phyloP scores from a whole-genome alignment of 2,888 invertebrate genomes.

The Polietes domitor region DNA sequence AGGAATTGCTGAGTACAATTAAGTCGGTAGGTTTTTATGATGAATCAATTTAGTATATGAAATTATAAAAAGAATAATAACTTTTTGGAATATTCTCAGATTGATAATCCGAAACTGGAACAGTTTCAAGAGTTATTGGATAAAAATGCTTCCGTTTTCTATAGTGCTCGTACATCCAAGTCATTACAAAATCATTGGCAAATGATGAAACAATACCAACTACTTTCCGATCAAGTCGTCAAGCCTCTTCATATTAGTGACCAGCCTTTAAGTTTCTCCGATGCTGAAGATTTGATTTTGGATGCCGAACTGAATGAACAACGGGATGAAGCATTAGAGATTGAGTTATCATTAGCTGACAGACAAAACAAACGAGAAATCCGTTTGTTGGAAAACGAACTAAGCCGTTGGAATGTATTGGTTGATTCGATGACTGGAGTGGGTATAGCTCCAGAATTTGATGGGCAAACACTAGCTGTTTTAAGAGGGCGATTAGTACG shows the following conservation, averaged over 20 bases:
- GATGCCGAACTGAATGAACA: constrained; percentile 91
- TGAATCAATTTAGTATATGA: too few species aligned
- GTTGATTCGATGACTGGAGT: constrained; percentile 94
- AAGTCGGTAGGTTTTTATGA: constrained; percentile 88
- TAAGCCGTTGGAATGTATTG: constrained; percentile 94
- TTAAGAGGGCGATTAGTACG: constrained; percentile 94
- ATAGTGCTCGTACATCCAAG: constrained; percentile 92
- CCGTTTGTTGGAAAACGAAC: constrained; percentile 92
- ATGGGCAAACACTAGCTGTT: constrained; percentile 96
- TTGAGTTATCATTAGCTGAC: constrained; percentile 88
- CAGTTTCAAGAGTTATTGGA: constrained; percentile 92
- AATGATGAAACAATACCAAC: constrained; percentile 93
- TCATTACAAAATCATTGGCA: constrained; percentile 94
- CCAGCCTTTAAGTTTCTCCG: constrained; percentile 89
- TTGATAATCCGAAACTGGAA: constrained; percentile 87
- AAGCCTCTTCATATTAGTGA: constrained; percentile 84
- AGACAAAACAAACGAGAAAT: constrained; percentile 92
- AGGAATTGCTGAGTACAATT: constrained; percentile 90
- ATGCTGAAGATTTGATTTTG: constrained; percentile 93
- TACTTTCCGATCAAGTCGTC: constrained; percentile 94
- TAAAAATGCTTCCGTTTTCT: constrained; percentile 92
- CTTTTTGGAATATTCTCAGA: constrained; percentile 80
- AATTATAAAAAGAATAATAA: not conserved
- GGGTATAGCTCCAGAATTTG: constrained; percentile 90
- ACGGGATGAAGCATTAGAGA: constrained; percentile 90